A percentile compares a stretch with the other conserved stretches of the same genome.
phyloP scores from a whole-genome alignment of 2,888 invertebrate genomes.

The Oeneis ivallda region DNA sequence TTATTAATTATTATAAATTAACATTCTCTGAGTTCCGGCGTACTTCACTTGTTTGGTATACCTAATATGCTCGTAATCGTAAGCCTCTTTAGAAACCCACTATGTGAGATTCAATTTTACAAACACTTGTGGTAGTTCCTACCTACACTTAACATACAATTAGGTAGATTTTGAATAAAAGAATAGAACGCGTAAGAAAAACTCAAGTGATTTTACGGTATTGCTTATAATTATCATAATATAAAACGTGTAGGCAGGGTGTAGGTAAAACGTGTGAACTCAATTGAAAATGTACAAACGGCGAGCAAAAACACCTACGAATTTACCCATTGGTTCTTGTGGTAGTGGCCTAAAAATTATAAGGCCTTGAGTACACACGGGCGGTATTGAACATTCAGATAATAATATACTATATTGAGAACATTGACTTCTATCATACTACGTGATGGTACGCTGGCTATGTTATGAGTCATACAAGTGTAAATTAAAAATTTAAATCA shows the following conservation, averaged over 20 bases:
- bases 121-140: not conserved
- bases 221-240: constrained; percentile 26
- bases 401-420: not conserved
- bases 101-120: not conserved
- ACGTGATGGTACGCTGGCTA: no score
- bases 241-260: not conserved
- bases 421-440: no score
- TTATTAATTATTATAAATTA: no score
- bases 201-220: constrained; percentile 1
- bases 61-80: no score
- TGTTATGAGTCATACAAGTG: no score
- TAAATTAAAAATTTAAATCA: no score
- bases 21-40: no score
- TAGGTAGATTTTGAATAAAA: not conserved
- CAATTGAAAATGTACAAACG: constrained; percentile 23
- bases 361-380: not conserved
- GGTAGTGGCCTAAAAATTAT: constrained; percentile 7
- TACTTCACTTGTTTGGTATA: no score
- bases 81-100: no score
- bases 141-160: not conserved
- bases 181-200: constrained; percentile 14
- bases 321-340: constrained; percentile 27
- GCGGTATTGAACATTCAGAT: not conserved
- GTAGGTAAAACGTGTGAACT: constrained; percentile 27
- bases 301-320: constrained; percentile 23